Conservation (phyloP, 1,140 invertebrate species). For the Atta texana region DNA sequence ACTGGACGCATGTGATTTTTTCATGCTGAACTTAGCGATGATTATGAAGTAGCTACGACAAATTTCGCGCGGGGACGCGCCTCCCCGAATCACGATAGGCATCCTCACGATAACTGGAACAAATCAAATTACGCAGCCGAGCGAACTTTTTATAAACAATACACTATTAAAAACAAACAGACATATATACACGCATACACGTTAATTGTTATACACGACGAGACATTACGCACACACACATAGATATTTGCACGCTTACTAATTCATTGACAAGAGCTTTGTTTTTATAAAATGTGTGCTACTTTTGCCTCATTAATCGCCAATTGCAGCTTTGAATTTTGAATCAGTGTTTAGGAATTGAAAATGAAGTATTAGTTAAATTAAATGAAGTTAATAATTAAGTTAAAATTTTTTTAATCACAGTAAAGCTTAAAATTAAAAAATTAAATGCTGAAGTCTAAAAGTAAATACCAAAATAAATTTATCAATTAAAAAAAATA, state of each 20-base stretch:
- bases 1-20: constrained; percentile 14
- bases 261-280: neutral
- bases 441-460: neutral
- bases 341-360: neutral
- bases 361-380: neutral
- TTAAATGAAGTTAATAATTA: neutral
- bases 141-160: constrained; percentile 58
- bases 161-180: constrained; percentile 2
- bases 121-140: constrained; percentile 70
- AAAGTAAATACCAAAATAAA: neutral
- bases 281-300: neutral
- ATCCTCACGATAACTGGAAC: constrained; percentile 48
- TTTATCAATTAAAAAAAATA: too few relatives aligned
- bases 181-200: neutral
- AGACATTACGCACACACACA: neutral
- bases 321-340: neutral
- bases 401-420: neutral
- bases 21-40: constrained; percentile 45
- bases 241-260: neutral
- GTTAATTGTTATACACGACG: constrained; percentile 12
- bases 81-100: constrained; percentile 2
- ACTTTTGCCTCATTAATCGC: neutral
- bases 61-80: constrained; percentile 21
- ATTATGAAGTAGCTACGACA: constrained; percentile 60
- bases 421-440: neutral